phyloP scores from a whole-genome alignment of 2,113 vertebrate genomes.

The Andinoacara biseriatus region DNA sequence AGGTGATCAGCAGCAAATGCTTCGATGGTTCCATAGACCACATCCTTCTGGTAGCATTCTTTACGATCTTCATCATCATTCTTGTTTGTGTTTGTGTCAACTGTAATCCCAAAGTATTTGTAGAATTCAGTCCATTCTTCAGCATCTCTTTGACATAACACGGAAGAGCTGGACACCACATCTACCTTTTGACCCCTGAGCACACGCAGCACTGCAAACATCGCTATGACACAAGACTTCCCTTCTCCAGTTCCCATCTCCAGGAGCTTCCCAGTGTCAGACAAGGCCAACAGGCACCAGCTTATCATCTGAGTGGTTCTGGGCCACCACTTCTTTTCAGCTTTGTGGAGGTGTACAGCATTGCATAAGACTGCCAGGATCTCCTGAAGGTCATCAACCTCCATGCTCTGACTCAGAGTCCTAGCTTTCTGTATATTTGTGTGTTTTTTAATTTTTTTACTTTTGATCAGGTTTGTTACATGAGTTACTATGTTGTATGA shows the following conservation, averaged over 20 bases:
- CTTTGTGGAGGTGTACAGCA: neutral
- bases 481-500: neutral
- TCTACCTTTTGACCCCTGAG: slow-evolving; percentile 36
- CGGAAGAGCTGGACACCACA: slow-evolving; percentile 23
- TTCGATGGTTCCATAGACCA: slow-evolving; percentile 44
- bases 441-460: neutral
- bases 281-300: slow-evolving; percentile 36
- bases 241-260: slow-evolving; percentile 52
- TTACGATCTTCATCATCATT: neutral
- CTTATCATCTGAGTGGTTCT: slow-evolving; percentile 15
- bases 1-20: slow-evolving; percentile 38
- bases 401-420: neutral
- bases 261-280: slow-evolving; percentile 25
- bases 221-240: slow-evolving; percentile 44
- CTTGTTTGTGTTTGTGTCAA: slow-evolving; percentile 36
- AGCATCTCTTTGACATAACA: slow-evolving; percentile 44
- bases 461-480: slow-evolving; percentile 5
- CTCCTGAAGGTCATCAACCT: slow-evolving; percentile 4
- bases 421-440: neutral
- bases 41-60: slow-evolving; percentile 35
- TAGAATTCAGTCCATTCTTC: neutral
- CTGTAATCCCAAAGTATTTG: neutral
- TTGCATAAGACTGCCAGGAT: slow-evolving; percentile 12
- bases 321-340: slow-evolving; percentile 1
- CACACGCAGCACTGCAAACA: slow-evolving; percentile 38